Conservation (phyloP, 2,113 vertebrate genomes). For the Zosterops lateralis region DNA sequence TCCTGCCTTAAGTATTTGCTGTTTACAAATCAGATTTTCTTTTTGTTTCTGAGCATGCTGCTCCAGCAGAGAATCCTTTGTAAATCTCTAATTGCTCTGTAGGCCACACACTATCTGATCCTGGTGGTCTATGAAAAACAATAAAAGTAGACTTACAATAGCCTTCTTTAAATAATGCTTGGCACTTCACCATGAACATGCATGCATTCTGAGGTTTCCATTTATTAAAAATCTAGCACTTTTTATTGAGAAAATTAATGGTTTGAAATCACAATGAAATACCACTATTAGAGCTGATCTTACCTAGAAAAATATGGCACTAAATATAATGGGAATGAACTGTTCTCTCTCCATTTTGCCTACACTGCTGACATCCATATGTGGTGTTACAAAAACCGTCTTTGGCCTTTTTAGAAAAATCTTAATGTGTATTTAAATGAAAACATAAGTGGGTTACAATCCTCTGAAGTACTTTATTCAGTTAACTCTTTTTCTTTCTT, state of each 20-base stretch:
- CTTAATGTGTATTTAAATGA: conserved; percentile 70
- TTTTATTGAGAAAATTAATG: conserved; percentile 59
- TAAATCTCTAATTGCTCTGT: conserved; percentile 28
- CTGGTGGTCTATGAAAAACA: conserved; percentile 22
- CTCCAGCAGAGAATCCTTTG: not conserved
- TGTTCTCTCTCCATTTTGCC: conserved; percentile 42
- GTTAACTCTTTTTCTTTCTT: conserved; percentile 67
- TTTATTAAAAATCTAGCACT: conserved; percentile 43
- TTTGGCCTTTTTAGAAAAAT: conserved; percentile 65
- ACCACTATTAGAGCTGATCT: conserved; percentile 30
- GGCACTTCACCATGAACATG: conserved; percentile 49
- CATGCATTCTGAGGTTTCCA: conserved; percentile 17
- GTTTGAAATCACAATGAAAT: conserved; percentile 51
- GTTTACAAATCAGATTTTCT: conserved; percentile 20
- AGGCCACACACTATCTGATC: conserved; percentile 27
- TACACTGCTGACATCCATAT: conserved; percentile 44
- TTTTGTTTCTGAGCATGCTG: conserved; percentile 8
- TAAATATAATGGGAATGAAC: conserved; percentile 53
- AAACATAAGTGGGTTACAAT: conserved; percentile 70
- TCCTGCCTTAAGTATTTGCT: conserved; percentile 20
- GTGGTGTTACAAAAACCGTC: conserved; percentile 49
- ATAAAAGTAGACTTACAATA: conserved; percentile 53
- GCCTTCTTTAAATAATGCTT: conserved; percentile 42
- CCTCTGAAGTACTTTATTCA: conserved; percentile 68
- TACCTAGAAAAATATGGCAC: conserved; percentile 56